Evolutionary conservation across 2,797 vertebrate species (phyloP).

Genomic region (Channallabes apus): DNA sequence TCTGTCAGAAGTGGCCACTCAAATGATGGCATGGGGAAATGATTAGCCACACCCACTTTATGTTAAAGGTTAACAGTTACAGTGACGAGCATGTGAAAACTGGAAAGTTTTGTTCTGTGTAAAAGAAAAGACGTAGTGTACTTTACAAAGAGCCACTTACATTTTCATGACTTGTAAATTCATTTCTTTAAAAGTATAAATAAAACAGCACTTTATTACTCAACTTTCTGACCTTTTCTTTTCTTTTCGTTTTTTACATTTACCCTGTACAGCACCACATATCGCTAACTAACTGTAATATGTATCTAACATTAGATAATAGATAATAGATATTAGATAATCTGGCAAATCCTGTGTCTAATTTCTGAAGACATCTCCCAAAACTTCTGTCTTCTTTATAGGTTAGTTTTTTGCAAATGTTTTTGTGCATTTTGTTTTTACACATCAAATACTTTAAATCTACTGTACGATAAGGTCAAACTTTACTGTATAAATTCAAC

Average conservation of each 20-base stretch:
- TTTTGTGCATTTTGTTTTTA: neutral
- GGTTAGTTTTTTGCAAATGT: neutral
- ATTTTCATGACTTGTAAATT: neutral
- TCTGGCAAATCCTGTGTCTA: neutral
- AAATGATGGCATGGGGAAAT: neutral
- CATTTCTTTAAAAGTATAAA: neutral
- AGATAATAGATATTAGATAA: too few species aligned
- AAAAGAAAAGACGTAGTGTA: neutral
- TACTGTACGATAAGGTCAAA: neutral
- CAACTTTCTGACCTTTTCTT: neutral
- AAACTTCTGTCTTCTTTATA: neutral
- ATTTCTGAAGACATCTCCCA: neutral
- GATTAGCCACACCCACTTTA: neutral
- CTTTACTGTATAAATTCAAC: neutral
- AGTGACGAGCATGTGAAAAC: neutral
- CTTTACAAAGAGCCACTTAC: neutral
- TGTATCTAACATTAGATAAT: neutral
- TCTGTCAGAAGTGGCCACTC: neutral
- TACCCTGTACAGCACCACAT: neutral
- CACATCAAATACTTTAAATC: neutral
- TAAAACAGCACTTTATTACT: slow-evolving; percentile 9
- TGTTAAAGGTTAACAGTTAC: neutral
- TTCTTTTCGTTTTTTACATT: too few species aligned
- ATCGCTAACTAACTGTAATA: neutral
- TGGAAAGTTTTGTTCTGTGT: neutral